Conservation (phyloP, 2,113 vertebrate genomes). For the Phrynosoma blainvillii region DNA sequence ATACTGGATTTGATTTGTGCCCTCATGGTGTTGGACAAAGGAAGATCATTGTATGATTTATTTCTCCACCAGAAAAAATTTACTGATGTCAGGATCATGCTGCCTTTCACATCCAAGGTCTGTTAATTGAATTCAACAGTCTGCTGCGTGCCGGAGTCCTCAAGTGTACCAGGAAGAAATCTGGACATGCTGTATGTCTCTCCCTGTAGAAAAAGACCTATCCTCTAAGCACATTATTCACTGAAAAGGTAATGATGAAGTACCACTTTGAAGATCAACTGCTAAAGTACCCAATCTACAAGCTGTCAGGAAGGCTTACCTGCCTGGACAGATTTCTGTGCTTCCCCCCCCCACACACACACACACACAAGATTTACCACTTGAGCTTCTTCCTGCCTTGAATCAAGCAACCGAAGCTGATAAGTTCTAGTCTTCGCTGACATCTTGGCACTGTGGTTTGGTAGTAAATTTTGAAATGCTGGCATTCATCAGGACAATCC, state of each 20-base stretch:
- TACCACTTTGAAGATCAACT: accelerated
- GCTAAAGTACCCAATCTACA: accelerated
- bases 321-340: not conserved
- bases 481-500: not conserved
- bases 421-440: not conserved
- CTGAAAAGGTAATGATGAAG: not conserved
- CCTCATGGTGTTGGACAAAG: not conserved
- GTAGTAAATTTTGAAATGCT: not conserved
- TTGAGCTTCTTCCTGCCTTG: accelerated
- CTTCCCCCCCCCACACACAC: no score
- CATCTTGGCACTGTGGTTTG: not conserved
- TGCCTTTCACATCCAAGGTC: not conserved
- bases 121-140: constrained; percentile 2
- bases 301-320: not conserved
- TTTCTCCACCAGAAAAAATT: not conserved
- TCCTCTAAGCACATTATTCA: not conserved
- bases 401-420: not conserved
- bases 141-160: not conserved
- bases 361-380: not conserved
- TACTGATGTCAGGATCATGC: not conserved
- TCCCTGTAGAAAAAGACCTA: not conserved
- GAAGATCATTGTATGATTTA: not conserved
- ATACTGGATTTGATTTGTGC: not conserved
- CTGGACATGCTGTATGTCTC: not conserved
- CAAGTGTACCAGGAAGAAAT: not conserved